Evolutionary conservation across 2,113 vertebrate genomes (phyloP).

Genomic region (Archocentrus centrarchus): DNA sequence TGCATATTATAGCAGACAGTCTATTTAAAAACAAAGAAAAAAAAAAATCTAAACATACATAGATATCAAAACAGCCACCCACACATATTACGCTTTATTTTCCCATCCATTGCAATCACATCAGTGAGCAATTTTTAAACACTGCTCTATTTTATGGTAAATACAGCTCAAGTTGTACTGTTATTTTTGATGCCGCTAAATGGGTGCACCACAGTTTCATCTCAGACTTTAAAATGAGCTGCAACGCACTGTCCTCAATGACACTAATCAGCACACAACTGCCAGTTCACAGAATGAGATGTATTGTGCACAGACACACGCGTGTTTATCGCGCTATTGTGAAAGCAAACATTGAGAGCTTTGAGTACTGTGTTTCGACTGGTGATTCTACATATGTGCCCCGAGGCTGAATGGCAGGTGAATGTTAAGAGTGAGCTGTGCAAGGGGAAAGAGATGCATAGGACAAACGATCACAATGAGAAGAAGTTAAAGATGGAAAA

Average conservation of each 20-base stretch:
- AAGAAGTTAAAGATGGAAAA: background rate
- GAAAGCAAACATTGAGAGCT: conserved; percentile 60
- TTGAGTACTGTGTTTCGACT: conserved; percentile 34
- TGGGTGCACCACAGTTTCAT: conserved; percentile 15
- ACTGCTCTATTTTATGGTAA: conserved; percentile 17
- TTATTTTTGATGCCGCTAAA: conserved; percentile 36
- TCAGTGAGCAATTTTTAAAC: conserved; percentile 20
- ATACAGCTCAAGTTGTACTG: conserved; percentile 25
- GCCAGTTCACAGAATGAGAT: conserved; percentile 20
- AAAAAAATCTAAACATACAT: conserved; percentile 50
- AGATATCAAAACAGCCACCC: conserved; percentile 39
- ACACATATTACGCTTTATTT: conserved; percentile 44
- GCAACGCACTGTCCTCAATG: conserved; percentile 18
- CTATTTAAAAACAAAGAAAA: conserved; percentile 43
- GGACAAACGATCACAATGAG: conserved; percentile 17
- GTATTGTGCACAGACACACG: background rate
- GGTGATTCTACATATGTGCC: conserved; percentile 56
- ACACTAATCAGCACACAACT: conserved; percentile 50
- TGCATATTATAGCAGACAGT: conserved; percentile 58
- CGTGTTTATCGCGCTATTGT: conserved; percentile 46
- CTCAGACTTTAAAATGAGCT: conserved; percentile 7
- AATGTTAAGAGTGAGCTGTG: conserved; percentile 54
- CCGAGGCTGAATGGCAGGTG: conserved; percentile 55
- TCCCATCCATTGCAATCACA: conserved; percentile 28
- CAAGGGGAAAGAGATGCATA: conserved; percentile 27